Base-by-base conservation (phyloP, 1,140 invertebrate species). In the Carposina sasakii region DNA sequence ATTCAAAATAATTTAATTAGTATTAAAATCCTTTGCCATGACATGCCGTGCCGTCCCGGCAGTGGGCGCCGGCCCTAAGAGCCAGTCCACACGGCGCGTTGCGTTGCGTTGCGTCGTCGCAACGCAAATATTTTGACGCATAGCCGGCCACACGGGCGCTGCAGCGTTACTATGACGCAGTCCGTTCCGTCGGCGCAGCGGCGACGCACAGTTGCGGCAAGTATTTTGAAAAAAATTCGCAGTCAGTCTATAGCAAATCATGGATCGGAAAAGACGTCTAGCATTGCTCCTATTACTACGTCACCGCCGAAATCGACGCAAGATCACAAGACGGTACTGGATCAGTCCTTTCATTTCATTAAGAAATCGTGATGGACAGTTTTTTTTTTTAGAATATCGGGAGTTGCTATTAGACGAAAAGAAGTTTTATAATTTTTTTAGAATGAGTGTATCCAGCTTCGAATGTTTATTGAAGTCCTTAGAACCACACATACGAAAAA, bases 211-310 rank as follows among this genome's bases (percentile, higher is more conserved):
- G 33, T 34, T 34, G 33, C 33, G 33, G 33, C 33, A 34, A 34
- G 33, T 13, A 34, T 34, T 34, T 34, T 34, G 33, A 34, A 34
- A 34, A 34, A 34, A 34, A 9, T 10, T 19, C 33, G 34, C 46
- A 39, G 16, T 44, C 54, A 54, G 51, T 58, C 48, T 54, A 48
- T 58, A 54, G 21, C 36, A 39, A 57, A 52, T 2, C 34, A 57
- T 53, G 50, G 46, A 54, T 58, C 53, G 57, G 37, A 55, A 56
- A 60, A 60, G 57, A 60, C 50, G 50, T 60, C 36, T 53, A 15
- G 28, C 36, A 41, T 40, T 56, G 46, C 53, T 60, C 34, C 24
- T 60, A 55, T 60, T 60, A 60, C 49, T 60, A 39, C 50, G 57
- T 31, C 57, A 60, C 45, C 42, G 53, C 34, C 45, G 52, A 60